phyloP scores from a whole-genome alignment of 2,888 invertebrate species.

The Siphonodentalium dalli region DNA sequence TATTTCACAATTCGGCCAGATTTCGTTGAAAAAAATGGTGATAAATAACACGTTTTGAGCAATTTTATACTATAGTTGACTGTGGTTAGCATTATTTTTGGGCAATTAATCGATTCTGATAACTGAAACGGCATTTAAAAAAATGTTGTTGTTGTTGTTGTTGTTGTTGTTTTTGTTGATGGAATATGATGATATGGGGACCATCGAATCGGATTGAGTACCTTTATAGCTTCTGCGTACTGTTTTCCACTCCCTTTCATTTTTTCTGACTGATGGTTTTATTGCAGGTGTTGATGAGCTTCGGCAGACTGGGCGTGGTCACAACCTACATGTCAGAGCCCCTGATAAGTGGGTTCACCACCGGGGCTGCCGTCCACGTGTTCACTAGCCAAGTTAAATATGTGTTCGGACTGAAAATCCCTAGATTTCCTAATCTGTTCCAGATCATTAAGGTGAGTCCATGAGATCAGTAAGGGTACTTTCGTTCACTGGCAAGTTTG shows the following conservation, averaged over 20 bases:
- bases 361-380: slow-evolving; percentile 86
- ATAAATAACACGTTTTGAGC: too few species aligned
- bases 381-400: slow-evolving; percentile 76
- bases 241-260: background rate
- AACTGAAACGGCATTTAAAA: background rate
- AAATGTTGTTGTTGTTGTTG: background rate
- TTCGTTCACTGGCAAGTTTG: too few species aligned
- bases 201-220: too few species aligned
- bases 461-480: too few species aligned
- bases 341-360: slow-evolving; percentile 86
- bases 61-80: too few species aligned
- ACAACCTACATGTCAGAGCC: slow-evolving; percentile 63
- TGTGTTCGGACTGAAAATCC: slow-evolving; percentile 62
- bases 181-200: too few species aligned
- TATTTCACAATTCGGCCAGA: too few species aligned
- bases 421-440: slow-evolving; percentile 47
- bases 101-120: too few species aligned
- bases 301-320: slow-evolving; percentile 54
- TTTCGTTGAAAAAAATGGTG: too few species aligned
- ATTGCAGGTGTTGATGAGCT: slow-evolving; percentile 51
- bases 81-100: too few species aligned
- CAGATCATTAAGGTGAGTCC: slow-evolving; percentile 46
- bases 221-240: too few species aligned
- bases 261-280: background rate
- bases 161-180: background rate